Evolutionary conservation across 2,113 vertebrate genomes (phyloP).

Genomic region (Crotalus helleri): DNA sequence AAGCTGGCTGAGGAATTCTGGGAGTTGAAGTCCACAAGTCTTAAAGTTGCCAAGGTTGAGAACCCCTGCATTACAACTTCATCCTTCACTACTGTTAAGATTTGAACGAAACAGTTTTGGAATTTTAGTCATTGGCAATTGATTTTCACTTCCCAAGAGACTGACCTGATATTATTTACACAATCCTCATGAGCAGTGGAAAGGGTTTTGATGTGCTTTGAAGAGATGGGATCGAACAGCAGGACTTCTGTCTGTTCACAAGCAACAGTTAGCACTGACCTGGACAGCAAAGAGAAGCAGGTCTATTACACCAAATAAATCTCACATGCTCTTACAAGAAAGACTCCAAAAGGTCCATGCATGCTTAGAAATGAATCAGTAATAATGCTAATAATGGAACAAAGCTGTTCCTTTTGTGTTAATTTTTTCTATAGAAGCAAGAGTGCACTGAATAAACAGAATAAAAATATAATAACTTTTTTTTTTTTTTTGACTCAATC

Average conservation of each 20-base stretch:
- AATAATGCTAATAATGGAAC: neutral
- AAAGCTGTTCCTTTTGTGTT: neutral
- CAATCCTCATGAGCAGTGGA: conserved; percentile 97
- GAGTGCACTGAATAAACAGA: neutral
- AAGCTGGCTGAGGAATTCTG: too few species aligned
- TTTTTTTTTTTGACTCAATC: neutral
- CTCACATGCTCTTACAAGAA: neutral
- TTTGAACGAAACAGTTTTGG: neutral
- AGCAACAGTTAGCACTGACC: conserved; percentile 94
- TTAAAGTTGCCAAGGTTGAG: too few species aligned
- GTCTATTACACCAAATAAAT: neutral
- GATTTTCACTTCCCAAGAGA: conserved; percentile 24
- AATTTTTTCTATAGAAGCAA: neutral
- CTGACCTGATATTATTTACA: conserved; percentile 97
- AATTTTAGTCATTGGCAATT: neutral
- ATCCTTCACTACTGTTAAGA: neutral
- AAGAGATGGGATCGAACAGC: conserved; percentile 95
- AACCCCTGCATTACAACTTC: neutral
- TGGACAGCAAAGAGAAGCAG: conserved; percentile 49
- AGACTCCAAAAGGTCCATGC: neutral
- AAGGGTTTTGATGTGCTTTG: conserved; percentile 95
- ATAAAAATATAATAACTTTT: neutral
- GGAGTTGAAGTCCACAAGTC: too few species aligned
- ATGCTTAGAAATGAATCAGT: neutral
- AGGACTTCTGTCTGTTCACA: conserved; percentile 98